These are phyloP conservation scores for Oppia nitens DNA, from an alignment of 1,140 invertebrate species.

Conservation along the genomic window DNA sequence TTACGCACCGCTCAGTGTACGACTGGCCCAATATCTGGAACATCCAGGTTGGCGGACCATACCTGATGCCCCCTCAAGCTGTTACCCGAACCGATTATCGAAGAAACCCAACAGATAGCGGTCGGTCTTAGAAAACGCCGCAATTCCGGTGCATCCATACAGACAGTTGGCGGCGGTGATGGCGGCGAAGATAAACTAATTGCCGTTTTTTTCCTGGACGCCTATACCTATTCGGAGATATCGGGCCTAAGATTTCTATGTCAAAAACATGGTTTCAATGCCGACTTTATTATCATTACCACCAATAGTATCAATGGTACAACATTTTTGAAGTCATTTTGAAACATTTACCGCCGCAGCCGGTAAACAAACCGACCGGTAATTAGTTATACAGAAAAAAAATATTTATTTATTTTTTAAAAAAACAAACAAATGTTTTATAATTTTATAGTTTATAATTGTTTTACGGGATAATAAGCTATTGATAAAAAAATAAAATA, in stretches of 20 bases:
- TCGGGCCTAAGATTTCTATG: conserved; percentile 78
- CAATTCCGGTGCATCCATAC: conserved; percentile 13
- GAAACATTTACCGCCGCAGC: no score
- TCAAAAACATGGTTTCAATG: conserved; percentile 77
- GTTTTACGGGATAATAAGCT: no score
- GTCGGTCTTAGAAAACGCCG: conserved; percentile 24
- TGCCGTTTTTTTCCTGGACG: conserved; percentile 88
- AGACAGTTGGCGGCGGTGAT: conserved; percentile 6
- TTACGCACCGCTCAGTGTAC: conserved; percentile 76
- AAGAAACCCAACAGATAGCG: conserved; percentile 35
- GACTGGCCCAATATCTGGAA: conserved; percentile 66
- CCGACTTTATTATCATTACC: conserved; percentile 79
- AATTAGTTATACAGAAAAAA: no score
- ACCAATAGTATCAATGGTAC: conserved; percentile 84
- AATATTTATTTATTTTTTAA: no score
- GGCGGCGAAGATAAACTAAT: conserved; percentile 41
- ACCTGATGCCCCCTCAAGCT: conserved; percentile 42
- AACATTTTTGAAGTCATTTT: conserved; percentile 59
- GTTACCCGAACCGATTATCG: conserved; percentile 42
- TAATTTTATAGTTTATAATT: no score
- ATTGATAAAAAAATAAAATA: no score
- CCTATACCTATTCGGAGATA: conserved; percentile 87
- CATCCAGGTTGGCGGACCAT: conserved; percentile 62
- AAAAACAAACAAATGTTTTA: no score
- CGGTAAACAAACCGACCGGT: no score